These are phyloP conservation scores for Propithecus perrieri DNA, from an alignment of 2,797 vertebrate genomes.

Conservation along the genomic window DNA sequence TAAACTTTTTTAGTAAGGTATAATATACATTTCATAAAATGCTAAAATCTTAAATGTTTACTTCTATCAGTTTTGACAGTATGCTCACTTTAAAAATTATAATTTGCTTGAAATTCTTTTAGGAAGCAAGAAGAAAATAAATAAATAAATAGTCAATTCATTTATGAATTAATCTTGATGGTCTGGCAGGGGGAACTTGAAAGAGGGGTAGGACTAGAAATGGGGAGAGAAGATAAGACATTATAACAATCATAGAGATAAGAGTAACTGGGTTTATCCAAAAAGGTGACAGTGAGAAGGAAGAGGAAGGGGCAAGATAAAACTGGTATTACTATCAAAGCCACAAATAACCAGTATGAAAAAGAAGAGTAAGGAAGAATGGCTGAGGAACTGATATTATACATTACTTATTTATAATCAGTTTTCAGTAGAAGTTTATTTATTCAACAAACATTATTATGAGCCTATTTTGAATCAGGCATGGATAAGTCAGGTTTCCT, in stretches of 20 bases:
- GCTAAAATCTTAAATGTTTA: conserved; percentile 1
- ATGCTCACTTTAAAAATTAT: conserved; percentile 8
- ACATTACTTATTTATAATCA: background rate
- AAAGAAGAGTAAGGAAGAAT: background rate
- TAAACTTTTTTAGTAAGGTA: background rate
- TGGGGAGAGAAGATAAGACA: background rate
- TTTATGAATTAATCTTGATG: conserved; percentile 8
- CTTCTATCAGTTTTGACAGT: background rate
- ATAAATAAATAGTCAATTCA: conserved; percentile 14
- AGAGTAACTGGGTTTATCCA: background rate
- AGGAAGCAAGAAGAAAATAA: conserved; percentile 3
- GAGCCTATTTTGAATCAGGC: background rate
- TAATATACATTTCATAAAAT: conserved; percentile 43
- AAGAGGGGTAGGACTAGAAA: background rate
- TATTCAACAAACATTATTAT: background rate
- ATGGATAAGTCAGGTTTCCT: background rate
- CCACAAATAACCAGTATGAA: background rate
- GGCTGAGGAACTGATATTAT: background rate
- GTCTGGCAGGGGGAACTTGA: background rate
- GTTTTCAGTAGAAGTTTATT: background rate
- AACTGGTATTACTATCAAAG: background rate
- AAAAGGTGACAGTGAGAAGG: background rate
- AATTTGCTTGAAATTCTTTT: conserved; percentile 30
- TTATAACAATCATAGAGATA: background rate
- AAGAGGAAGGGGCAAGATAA: background rate